phyloP scores from a whole-genome alignment of 2,797 vertebrate species.

The Acanthurus leucopareius region DNA sequence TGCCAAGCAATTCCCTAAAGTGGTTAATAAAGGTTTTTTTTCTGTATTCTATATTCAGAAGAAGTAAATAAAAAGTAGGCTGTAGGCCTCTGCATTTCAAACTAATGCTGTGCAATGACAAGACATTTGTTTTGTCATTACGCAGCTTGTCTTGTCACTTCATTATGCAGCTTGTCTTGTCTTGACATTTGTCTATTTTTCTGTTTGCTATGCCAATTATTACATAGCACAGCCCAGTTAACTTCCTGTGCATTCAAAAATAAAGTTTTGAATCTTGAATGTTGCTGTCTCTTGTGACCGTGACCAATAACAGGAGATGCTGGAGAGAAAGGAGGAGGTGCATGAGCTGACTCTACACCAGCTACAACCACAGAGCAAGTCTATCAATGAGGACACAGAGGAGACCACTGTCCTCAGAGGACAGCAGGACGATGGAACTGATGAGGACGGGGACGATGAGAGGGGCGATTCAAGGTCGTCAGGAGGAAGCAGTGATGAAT shows the following conservation, averaged over 20 bases:
- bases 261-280: neutral
- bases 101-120: too few species aligned
- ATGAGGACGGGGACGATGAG: constrained; percentile 18
- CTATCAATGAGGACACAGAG: constrained; percentile 15
- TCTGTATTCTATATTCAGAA: too few species aligned
- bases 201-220: too few species aligned
- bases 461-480: constrained; percentile 22
- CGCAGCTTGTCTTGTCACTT: too few species aligned
- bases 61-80: too few species aligned
- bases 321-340: constrained; percentile 71
- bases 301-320: constrained; percentile 51
- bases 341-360: constrained; percentile 59
- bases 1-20: too few species aligned
- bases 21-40: too few species aligned
- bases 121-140: too few species aligned
- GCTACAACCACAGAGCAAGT: constrained; percentile 27
- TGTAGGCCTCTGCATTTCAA: too few species aligned
- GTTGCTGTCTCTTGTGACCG: constrained; percentile 5
- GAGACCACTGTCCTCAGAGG: neutral
- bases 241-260: neutral
- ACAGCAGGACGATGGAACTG: constrained; percentile 1
- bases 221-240: neutral
- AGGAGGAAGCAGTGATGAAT: constrained; percentile 28
- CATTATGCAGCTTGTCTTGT: too few species aligned
- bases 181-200: too few species aligned